These are phyloP conservation scores for Meghimatium bilineatum DNA, from an alignment of 2,888 invertebrate species.

Conservation along the genomic window DNA sequence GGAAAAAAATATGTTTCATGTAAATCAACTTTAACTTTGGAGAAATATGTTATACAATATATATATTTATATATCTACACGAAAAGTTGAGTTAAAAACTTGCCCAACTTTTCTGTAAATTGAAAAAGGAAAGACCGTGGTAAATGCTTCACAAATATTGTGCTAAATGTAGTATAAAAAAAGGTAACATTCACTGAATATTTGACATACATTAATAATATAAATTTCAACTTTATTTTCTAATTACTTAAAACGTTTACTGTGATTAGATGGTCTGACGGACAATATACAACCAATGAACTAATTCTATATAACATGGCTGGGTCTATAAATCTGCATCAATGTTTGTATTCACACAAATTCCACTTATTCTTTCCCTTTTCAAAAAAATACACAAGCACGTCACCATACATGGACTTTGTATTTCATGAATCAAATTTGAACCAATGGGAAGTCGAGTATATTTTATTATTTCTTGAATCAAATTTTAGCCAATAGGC, in stretches of 20 bases:
- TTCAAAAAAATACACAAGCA: constrained; percentile 27
- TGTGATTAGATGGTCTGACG: constrained; percentile 6
- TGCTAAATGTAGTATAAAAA: constrained; percentile 46
- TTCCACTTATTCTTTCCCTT: constrained; percentile 51
- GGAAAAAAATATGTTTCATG: neutral
- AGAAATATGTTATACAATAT: neutral
- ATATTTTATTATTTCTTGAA: no score
- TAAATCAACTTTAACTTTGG: constrained; percentile 17
- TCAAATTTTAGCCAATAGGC: no score
- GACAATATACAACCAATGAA: neutral
- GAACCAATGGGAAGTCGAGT: no score
- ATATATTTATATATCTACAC: constrained; percentile 3
- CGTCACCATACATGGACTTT: neutral
- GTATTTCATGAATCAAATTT: neutral
- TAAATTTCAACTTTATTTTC: constrained; percentile 14
- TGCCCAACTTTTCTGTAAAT: constrained; percentile 40
- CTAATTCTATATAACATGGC: neutral
- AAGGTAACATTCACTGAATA: constrained; percentile 29
- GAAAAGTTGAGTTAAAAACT: constrained; percentile 42
- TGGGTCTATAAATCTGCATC: constrained; percentile 22
- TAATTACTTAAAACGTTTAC: neutral
- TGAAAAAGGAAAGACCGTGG: constrained; percentile 53
- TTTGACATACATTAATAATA: constrained; percentile 22
- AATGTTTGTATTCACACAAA: constrained; percentile 44
- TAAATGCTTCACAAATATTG: constrained; percentile 52